phyloP scores from a whole-genome alignment of 2,113 vertebrate species.

The Oreamnos americanus region DNA sequence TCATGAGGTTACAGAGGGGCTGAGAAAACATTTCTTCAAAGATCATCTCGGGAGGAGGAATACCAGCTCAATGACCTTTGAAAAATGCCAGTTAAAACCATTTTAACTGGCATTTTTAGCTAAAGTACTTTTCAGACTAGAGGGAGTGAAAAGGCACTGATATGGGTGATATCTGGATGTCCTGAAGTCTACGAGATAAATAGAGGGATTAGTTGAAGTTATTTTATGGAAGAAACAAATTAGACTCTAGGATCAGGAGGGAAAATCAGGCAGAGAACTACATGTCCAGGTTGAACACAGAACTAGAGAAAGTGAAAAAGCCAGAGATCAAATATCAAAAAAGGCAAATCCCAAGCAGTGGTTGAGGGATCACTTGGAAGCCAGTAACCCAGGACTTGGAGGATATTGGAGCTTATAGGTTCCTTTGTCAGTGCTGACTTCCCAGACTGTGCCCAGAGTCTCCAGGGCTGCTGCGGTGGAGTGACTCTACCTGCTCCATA shows the following conservation, averaged over 20 bases:
- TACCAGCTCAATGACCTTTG: background rate
- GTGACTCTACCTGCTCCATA: background rate
- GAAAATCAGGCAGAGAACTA: background rate
- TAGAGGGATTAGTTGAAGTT: background rate
- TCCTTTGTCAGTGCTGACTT: background rate
- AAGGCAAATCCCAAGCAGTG: background rate
- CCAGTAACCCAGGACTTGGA: background rate
- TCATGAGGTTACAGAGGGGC: background rate
- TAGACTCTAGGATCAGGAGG: background rate
- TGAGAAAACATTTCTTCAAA: slow-evolving; percentile 11
- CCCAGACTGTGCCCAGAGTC: background rate
- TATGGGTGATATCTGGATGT: too few species aligned
- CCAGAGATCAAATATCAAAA: background rate
- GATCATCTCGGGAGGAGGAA: background rate
- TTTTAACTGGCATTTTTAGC: background rate
- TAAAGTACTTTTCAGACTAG: background rate
- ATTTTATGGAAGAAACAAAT: background rate
- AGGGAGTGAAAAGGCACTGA: background rate
- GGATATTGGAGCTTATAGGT: background rate
- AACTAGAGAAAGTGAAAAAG: background rate
- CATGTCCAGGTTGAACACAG: background rate
- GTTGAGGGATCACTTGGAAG: background rate
- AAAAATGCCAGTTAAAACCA: background rate
- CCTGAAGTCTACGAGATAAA: background rate
- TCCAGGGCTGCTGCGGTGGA: background rate